Base-by-base conservation (phyloP, 2,113 vertebrate species). In the Centropus unirufus region DNA sequence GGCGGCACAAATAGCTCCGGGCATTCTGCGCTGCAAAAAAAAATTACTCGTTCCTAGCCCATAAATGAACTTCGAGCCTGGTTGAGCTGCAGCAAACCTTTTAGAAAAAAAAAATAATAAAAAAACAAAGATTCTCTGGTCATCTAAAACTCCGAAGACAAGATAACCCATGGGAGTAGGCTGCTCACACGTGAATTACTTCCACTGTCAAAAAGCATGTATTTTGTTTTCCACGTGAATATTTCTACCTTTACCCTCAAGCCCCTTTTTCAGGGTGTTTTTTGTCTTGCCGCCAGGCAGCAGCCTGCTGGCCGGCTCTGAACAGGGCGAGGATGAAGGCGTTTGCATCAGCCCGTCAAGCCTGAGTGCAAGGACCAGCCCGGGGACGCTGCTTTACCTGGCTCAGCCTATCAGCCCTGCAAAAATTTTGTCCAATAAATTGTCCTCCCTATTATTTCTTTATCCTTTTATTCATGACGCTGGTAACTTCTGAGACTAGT, bases 261-360 rank as follows among this genome's bases (percentile, higher is more conserved):
- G 39, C n/a, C 46, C 42, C 36, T 26, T 29, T 44, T 42, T 27
- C 22, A 6, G 55, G 19, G 27, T 22, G 20, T 8, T 42, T 1
- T 7, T 49, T 13, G 30, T 23, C 10, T 16, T 16, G 29, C 12
- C 3, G 8, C 2, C 13, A 3, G 49, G 26, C 20, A 49, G 20
- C 47, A 46, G 13, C 12, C 32, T 5, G n/a, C 39, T 32, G 30
- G 51, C 57, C 17, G 59, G 49, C 42, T 23, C 12, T 36, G 26
- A 49, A 49, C 14, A 4, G 70, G 30, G 13, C 27, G 17, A 3
- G 12, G 2, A 14, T 3, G 47, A 52, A 32, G 22, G 36, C 8
- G 9, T 5, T 51, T 10, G 12, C 22, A 1, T 23, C 4, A 29
- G n/a, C 58, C 42, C 5, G 0, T 11, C 4, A 12, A 16, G 11